Percentiles rank a stretch among this genome's conserved stretches.
These are phyloP conservation scores for Halcyon chelicuti DNA, from an alignment of 2,797 vertebrate species.

Conservation along the genomic window DNA sequence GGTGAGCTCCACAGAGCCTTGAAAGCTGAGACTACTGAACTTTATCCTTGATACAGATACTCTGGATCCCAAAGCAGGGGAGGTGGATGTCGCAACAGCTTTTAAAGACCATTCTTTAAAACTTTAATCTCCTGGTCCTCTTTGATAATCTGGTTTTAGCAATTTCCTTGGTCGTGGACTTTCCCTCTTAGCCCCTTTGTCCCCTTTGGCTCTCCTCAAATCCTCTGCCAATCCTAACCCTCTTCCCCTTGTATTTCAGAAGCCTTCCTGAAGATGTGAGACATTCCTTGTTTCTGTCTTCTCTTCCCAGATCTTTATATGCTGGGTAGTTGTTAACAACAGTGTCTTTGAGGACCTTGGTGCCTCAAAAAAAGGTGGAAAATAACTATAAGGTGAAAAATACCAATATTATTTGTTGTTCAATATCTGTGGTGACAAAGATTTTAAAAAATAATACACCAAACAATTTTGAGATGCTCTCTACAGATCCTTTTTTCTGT, in stretches of 20 bases:
- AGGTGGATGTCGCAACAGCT: not conserved
- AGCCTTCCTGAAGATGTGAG: not conserved
- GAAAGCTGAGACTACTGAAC: not conserved
- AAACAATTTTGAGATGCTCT: not conserved
- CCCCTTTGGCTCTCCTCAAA: not conserved
- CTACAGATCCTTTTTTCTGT: not conserved
- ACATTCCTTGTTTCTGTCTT: not conserved
- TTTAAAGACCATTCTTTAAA: not conserved
- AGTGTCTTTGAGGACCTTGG: fast-evolving
- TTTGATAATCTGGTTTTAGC: not conserved
- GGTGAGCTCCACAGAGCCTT: not conserved
- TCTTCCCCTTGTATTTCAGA: not conserved
- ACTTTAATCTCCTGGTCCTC: not conserved
- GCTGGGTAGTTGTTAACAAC: not conserved
- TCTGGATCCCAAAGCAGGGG: not conserved
- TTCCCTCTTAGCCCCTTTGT: not conserved
- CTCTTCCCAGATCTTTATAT: not conserved
- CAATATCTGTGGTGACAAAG: not conserved
- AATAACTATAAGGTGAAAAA: not conserved
- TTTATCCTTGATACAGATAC: not conserved
- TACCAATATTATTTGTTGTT: not conserved
- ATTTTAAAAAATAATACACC: not conserved
- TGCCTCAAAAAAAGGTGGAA: not conserved
- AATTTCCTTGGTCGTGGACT: not conserved
- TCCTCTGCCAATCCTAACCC: not conserved